phyloP scores from a whole-genome alignment of 2,113 vertebrate genomes.

The Oophaga pumilio region DNA sequence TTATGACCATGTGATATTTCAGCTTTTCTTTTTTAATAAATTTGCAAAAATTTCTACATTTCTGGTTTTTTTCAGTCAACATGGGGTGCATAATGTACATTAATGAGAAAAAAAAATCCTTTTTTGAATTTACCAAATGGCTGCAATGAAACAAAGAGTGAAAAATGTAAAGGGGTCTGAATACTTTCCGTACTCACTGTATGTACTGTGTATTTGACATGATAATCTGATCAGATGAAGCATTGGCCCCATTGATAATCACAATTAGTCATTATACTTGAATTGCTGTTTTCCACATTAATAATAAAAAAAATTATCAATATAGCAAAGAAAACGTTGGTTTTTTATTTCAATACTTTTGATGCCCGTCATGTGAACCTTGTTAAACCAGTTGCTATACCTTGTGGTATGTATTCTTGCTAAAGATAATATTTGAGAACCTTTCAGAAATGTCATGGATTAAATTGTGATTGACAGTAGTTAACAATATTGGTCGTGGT shows the following conservation, averaged over 20 bases:
- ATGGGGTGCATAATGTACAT: too few relatives aligned
- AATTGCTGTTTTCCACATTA: not conserved
- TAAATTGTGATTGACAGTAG: slow-evolving; percentile 42
- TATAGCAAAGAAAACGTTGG: not conserved
- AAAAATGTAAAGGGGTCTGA: too few relatives aligned
- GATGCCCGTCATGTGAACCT: slow-evolving; percentile 6
- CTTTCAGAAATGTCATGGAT: slow-evolving; percentile 40
- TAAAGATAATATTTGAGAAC: slow-evolving; percentile 43
- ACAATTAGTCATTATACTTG: not conserved
- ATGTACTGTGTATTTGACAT: not conserved
- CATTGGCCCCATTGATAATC: not conserved
- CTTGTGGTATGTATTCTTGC: slow-evolving; percentile 10
- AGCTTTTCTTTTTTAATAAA: too few relatives aligned
- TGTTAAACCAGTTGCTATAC: slow-evolving; percentile 37
- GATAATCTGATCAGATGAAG: not conserved
- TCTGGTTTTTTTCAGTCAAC: too few relatives aligned
- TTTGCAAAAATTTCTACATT: too few relatives aligned
- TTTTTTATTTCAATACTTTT: not conserved
- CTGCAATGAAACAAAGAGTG: too few relatives aligned
- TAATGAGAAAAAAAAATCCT: too few relatives aligned
- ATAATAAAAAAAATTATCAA: not conserved
- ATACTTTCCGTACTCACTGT: too few relatives aligned
- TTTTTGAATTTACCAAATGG: too few relatives aligned
- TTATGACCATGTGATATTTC: too few relatives aligned
- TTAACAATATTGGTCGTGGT: slow-evolving; percentile 16